Conservation (phyloP, 2,888 invertebrate species). For the Xylophagus ater region DNA sequence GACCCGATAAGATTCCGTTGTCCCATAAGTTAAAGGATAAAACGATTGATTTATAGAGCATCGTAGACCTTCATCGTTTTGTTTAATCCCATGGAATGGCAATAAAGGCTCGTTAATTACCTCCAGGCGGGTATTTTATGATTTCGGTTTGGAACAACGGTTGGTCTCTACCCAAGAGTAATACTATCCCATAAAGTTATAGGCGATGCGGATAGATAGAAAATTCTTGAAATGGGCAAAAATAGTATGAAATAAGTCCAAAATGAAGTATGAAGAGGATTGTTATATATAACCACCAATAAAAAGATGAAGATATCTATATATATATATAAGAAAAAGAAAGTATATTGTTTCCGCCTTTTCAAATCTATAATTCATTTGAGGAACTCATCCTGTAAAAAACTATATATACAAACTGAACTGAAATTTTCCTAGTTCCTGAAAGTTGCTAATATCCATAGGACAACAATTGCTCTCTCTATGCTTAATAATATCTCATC, state of each 20-base stretch:
- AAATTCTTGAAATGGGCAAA: no score
- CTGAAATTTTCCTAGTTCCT: no score
- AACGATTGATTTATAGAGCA: slow-evolving; percentile 17
- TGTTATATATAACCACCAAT: no score
- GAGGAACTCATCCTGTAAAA: slow-evolving; percentile 6
- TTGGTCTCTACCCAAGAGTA: slow-evolving; percentile 9
- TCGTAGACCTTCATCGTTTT: slow-evolving; percentile 15
- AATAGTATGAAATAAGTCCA: no score
- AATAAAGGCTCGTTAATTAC: slow-evolving; percentile 33
- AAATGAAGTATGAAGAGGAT: no score
- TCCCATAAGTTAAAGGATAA: slow-evolving; percentile 16
- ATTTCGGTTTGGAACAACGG: slow-evolving; percentile 14
- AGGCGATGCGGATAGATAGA: no score
- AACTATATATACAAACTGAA: no score
- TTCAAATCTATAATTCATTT: slow-evolving; percentile 12
- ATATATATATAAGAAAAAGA: no score
- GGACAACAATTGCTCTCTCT: slow-evolving; percentile 8
- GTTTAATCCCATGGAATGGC: slow-evolving; percentile 19
- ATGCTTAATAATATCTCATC: no score
- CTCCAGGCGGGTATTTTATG: slow-evolving; percentile 20
- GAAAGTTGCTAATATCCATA: slow-evolving; percentile 1
- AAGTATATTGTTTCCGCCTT: slow-evolving; percentile 9
- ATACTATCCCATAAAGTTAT: no score
- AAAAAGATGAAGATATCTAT: no score
- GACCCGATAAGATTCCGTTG: slow-evolving; percentile 14